Base-by-base conservation (phyloP, 2,797 vertebrate genomes). In the Onychomys leucogaster region DNA sequence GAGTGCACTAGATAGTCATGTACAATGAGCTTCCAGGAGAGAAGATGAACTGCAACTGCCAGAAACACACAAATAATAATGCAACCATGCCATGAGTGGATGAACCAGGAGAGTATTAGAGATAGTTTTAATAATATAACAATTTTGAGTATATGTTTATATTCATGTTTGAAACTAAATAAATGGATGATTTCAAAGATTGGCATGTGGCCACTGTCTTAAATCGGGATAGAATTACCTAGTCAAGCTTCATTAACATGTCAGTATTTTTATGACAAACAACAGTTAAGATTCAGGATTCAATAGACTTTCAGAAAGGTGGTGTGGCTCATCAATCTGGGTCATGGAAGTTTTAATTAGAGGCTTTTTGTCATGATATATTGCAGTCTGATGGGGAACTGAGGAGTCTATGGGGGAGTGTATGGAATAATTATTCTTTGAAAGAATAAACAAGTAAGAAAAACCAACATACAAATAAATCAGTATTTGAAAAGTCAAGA, bases 331-430 rank as follows among this genome's bases (percentile, higher is more conserved):
- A 84, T 96, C 95, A 83, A 75, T 86, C 63, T 83, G 7, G 78
- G 81, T 32, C 1, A 25, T n/a, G 55, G 67, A 87, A 34, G 41
- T 67, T 89, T 96, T 97, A 96, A 97, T 98, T 96, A 96, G 78
- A 81, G 37, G 3, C n/a, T 88, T 23, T 17, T 67, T 59, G 34
- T 59, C 84, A 75, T 85, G 80, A 93, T 92, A 25, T 37, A 94
- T 95, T 89, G 91, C 92, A 63, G 4, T 69, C 29, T 29, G 21
- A 41, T 41, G 25, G 90, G 91, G 41, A 94, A 84, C 52, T 69
- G 41, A 97, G 3, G 32, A 73, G 46, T 19, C 95, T 91, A 43
- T 59, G 49, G 67, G 32, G 41, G 71, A 94, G 41, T 75, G 1
- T 37, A 17, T 82, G 75, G 93, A 78, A 93, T 17, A 86, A 71